phyloP scores from a whole-genome alignment of 2,113 vertebrate genomes.

The Macquaria australasica region DNA sequence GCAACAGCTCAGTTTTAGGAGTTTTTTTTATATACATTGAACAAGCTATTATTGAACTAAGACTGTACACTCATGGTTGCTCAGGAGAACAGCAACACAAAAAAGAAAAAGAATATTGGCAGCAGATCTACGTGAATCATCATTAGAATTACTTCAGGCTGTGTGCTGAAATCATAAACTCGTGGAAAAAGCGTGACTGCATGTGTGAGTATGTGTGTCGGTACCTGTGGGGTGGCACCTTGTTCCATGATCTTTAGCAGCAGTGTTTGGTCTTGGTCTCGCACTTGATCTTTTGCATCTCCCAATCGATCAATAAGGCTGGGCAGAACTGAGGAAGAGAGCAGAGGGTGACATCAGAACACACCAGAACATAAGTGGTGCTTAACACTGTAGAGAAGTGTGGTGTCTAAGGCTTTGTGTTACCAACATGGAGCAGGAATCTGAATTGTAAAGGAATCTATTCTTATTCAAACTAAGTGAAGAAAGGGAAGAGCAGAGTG shows the following conservation, averaged over 20 bases:
- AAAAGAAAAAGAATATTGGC: not conserved
- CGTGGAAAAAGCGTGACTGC: not conserved
- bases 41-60: not conserved
- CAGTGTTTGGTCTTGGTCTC: conserved; percentile 95
- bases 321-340: conserved; percentile 88
- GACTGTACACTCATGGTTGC: not conserved
- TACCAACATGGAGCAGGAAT: not conserved
- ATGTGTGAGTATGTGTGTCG: not conserved
- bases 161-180: not conserved
- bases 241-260: conserved; percentile 98
- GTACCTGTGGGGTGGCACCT: conserved; percentile 90
- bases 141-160: not conserved
- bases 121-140: not conserved
- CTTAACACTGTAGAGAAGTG: not conserved
- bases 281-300: conserved; percentile 95
- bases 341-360: not conserved
- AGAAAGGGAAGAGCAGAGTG: not conserved
- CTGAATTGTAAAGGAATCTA: not conserved
- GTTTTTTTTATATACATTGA: not conserved
- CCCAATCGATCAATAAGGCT: conserved; percentile 97
- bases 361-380: not conserved
- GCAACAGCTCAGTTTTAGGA: not conserved
- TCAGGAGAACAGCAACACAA: not conserved
- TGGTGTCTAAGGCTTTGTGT: not conserved
- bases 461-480: not conserved